A percentile compares a stretch with the other conserved stretches of the same genome.
Evolutionary conservation across 2,888 invertebrate genomes (phyloP).

Genomic region (Ectemnius continuus): DNA sequence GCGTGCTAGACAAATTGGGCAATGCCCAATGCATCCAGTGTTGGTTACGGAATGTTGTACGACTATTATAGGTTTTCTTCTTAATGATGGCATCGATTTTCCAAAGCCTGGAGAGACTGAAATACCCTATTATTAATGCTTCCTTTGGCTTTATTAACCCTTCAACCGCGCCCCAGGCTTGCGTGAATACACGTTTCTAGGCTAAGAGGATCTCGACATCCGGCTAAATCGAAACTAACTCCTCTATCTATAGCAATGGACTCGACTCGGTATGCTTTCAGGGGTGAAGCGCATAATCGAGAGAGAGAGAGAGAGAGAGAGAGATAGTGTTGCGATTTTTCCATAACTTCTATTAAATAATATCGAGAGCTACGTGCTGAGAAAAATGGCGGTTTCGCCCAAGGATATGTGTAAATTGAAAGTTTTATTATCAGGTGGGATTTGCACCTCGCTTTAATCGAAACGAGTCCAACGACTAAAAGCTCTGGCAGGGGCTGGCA

Average conservation of each 20-base stretch:
- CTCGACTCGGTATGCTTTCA: too few relatives aligned
- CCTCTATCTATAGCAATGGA: background rate
- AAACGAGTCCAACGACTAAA: background rate
- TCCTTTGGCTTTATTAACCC: constrained; percentile 17
- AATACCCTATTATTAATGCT: constrained; percentile 13
- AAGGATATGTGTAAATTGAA: too few relatives aligned
- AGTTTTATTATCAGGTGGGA: too few relatives aligned
- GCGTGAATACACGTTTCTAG: background rate
- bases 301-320: too few relatives aligned
- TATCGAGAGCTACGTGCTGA: too few relatives aligned
- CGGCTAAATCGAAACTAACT: background rate
- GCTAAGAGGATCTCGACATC: constrained; percentile 5
- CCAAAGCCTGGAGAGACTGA: background rate
- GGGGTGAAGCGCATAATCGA: too few relatives aligned
- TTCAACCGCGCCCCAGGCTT: constrained; percentile 4
- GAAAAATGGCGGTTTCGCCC: too few relatives aligned
- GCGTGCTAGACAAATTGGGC: too few relatives aligned
- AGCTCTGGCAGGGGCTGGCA: background rate
- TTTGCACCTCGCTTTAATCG: too few relatives aligned
- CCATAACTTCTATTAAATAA: too few relatives aligned
- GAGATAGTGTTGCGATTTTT: too few relatives aligned
- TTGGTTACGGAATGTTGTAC: background rate
- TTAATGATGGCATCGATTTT: background rate
- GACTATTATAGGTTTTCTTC: background rate
- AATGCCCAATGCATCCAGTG: too few relatives aligned